Evolutionary conservation across 2,888 invertebrate species (phyloP), one percentile per base, ranked within the genome.

Genomic region (Apamea anceps): DNA sequence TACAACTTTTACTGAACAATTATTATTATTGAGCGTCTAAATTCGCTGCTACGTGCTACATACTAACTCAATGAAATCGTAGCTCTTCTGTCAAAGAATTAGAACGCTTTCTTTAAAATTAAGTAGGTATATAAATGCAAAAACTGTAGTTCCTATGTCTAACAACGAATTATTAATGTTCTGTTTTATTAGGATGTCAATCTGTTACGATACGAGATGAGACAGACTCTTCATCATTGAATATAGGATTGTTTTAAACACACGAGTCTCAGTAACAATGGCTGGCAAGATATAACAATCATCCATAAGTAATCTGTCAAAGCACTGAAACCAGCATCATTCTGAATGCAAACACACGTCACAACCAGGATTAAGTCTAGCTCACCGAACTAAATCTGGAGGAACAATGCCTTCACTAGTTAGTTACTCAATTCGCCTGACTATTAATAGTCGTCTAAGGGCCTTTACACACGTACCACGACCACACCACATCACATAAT

Each of bases 361-460:
- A 32, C 0, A 66, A 67, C 37, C 71, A 81, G 66, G 63, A 76
- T 54, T 45, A 70, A 68, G 88, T 63, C 85, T 80, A 80, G 79
- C 67, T 12, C 28, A 10, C 25, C 25, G 54, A 80, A 85, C 81
- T 85, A 80, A 85, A 71, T 51, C 72, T 72, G 70, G 74, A 72
- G 77, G 32, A 73, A 88, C 85, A 77, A 85, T 87, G 73, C 76
- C 74, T 71, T n/a, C n/a, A 81, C 89, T 86, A 82, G 82, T 80
- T 85, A 83, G 83, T 88, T 79, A 87, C 84, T 75, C 88, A 88
- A 85, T 85, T 87, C 87, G 45, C 79, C 37, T 45, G 75, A 86
- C 89, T 90, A 89, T 90, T 85, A 90, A 89, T 89, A 89, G 76
- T 65, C 13, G 32, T 48, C 25, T 77, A 77, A 79, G 18, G 77